Evolutionary conservation across 2,113 vertebrate species (phyloP).

Genomic region (Rhynchomys soricoides): DNA sequence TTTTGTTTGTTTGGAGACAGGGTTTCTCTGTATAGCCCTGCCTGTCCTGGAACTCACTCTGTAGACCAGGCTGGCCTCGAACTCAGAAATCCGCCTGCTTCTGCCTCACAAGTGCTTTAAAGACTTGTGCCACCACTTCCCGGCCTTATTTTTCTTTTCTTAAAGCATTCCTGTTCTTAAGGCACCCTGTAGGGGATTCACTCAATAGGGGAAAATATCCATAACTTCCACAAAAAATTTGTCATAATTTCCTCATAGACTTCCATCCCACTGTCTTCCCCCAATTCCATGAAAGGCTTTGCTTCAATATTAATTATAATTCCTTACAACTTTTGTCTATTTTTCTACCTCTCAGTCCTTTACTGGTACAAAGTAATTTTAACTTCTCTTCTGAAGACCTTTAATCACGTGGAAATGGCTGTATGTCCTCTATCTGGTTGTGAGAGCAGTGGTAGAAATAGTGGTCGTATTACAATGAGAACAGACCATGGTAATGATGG

Average conservation of each 20-base stretch:
- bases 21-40: too few relatives aligned
- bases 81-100: too few relatives aligned
- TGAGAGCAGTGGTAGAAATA: neutral
- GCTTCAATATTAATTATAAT: neutral
- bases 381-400: neutral
- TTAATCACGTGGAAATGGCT: neutral
- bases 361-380: neutral
- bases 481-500: neutral
- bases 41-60: too few relatives aligned
- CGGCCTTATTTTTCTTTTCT: neutral
- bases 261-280: neutral
- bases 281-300: neutral
- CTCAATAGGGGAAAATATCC: neutral
- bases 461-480: neutral
- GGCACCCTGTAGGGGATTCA: neutral
- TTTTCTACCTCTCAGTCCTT: slow-evolving; percentile 13
- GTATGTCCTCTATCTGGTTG: neutral
- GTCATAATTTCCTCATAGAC: neutral
- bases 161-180: neutral
- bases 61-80: too few relatives aligned
- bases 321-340: neutral
- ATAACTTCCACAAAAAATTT: neutral
- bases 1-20: too few relatives aligned
- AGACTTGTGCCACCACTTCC: too few relatives aligned
- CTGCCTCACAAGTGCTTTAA: too few relatives aligned